These are phyloP conservation scores for Chrysolina haemoptera DNA, from an alignment of 2,888 invertebrate genomes.

Conservation along the genomic window DNA sequence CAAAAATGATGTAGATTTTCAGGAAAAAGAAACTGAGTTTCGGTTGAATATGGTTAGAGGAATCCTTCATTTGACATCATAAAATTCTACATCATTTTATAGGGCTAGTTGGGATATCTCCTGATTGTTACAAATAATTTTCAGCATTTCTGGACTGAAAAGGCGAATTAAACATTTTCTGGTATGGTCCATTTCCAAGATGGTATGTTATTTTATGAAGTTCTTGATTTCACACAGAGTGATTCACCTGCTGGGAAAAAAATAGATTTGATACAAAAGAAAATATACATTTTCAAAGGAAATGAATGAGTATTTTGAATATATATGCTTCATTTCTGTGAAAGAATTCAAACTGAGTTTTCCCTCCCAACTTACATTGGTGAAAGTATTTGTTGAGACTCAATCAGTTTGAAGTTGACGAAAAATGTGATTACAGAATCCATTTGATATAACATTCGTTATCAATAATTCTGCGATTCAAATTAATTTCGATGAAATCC, in stretches of 20 bases:
- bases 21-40: not conserved
- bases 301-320: not conserved
- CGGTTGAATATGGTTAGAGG: no score
- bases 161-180: constrained; percentile 1
- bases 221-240: no score
- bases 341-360: no score
- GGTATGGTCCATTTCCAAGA: constrained; percentile 12
- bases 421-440: not conserved
- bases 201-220: not conserved
- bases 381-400: no score
- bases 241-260: no score
- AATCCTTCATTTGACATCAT: not conserved
- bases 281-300: no score
- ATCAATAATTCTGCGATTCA: not conserved
- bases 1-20: not conserved
- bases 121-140: constrained; percentile 6
- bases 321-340: no score
- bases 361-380: no score
- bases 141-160: constrained; percentile 1
- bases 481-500: not conserved
- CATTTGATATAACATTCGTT: not conserved
- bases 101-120: not conserved
- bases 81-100: not conserved
- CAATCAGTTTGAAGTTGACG: no score
- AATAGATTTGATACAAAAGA: no score